Evolutionary conservation across 2,113 vertebrate species (phyloP), one percentile per base, ranked within the genome.

Genomic region (Montifringilla adamsi): DNA sequence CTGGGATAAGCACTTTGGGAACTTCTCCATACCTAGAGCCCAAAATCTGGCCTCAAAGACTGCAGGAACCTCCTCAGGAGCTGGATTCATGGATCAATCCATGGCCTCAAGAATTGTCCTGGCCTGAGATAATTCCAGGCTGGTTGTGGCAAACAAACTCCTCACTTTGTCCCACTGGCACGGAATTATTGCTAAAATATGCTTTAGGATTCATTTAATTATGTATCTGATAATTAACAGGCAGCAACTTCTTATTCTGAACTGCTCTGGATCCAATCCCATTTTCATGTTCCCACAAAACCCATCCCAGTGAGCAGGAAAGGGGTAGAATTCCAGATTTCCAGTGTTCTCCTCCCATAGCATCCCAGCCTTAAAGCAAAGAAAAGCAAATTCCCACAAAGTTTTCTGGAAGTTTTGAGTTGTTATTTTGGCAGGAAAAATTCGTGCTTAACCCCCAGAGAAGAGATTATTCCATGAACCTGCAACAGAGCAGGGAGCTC

Each of bases 111-210:
- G 39, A 52, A 31, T 11, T 44, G 8, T 4, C 33, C 11, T 1
- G 37, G 18, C 30, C 59, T 22, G 22, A 46, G 44, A 41, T 2
- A 27, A 73, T 41, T 50, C 60, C 47, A 33, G 10, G 1, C 35
- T 18, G 21, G 2, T 14, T 28, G 35, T 35, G 43, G 14, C 49
- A 55, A 58, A 16, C 49, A 10, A 55, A 41, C 7, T 8, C 60
- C 70, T 18, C 35, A 3, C 14, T 56, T 31, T 35, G 17, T 52
- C 50, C 43, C 83, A 37, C 33, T 7, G 15, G 22, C 55, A n/a
- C 0, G 1, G n/a, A 62, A 56, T 39, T 23, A 20, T 7, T 35
- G 30, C n/a, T 56, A 58, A 78, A 79, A 49, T 5, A 3, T 0
- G 1, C 5, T 23, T 72, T 11, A 27, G 58, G n/a, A 14, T 30